A percentile compares a stretch with the other conserved stretches of the same genome.
Conservation (phyloP, 2,888 invertebrate genomes). For the Sinelater perroti region DNA sequence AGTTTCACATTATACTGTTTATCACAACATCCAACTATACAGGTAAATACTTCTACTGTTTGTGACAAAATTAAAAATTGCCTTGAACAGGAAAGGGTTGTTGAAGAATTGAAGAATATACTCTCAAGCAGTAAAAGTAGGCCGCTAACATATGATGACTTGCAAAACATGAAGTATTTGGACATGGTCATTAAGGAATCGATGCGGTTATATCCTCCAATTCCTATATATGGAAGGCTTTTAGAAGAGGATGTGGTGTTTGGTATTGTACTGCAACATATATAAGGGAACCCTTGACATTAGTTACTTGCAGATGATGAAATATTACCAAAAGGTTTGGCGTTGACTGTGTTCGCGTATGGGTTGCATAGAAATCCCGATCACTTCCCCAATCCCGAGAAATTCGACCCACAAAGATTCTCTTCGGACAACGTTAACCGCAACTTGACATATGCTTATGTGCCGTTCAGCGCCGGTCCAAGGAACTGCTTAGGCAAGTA, state of each 20-base stretch:
- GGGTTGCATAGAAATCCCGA: conserved; percentile 63
- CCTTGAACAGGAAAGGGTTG: conserved; percentile 48
- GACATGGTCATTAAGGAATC: conserved; percentile 15
- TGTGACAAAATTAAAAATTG: background rate
- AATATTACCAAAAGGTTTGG: conserved; percentile 55
- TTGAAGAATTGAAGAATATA: conserved; percentile 56
- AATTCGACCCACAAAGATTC: conserved; percentile 66
- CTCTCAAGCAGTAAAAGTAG: conserved; percentile 52
- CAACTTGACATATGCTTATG: conserved; percentile 65
- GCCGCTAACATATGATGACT: conserved; percentile 63
- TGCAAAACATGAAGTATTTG: conserved; percentile 16
- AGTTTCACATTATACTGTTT: conserved; percentile 60
- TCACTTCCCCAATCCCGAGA: conserved; percentile 65
- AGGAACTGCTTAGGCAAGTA: conserved; percentile 68
- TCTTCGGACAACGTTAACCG: conserved; percentile 49
- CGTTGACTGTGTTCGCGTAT: conserved; percentile 59
- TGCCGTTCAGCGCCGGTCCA: conserved; percentile 72
- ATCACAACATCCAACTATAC: conserved; percentile 59
- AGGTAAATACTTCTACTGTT: conserved; percentile 44
- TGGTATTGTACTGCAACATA: too few species aligned
- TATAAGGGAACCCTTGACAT: too few species aligned
- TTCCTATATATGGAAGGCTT: background rate
- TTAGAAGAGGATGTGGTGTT: background rate
- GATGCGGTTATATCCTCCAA: conserved; percentile 9
- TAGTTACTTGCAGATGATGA: conserved; percentile 42